A percentile compares a stretch with the other conserved stretches of the same genome.
Conservation (phyloP, 92 coral and sea anemone species). For the Parazoanthus atlanticus region DNA sequence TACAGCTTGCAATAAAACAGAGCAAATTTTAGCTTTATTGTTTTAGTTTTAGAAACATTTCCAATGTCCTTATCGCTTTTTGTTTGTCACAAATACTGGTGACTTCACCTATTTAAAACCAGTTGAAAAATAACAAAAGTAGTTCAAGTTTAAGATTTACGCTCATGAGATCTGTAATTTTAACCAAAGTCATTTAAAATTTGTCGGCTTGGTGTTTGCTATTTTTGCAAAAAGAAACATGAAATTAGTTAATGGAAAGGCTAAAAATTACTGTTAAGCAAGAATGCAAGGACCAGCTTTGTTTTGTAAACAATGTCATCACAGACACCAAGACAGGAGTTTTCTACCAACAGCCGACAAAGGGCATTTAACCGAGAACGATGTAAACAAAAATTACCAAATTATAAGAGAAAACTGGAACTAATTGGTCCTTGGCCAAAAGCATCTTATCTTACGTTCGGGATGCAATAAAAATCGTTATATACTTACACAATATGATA, state of each 20-base stretch:
- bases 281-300: conserved; percentile 14
- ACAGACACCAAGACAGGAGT: not conserved
- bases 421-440: not conserved
- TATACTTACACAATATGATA: no score
- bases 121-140: not conserved
- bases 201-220: not conserved
- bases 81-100: not conserved
- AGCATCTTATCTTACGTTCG: not conserved
- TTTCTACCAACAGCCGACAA: not conserved
- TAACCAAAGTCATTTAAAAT: not conserved
- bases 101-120: conserved; percentile 9
- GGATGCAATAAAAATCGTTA: not conserved
- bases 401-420: not conserved
- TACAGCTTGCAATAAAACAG: not conserved
- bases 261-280: not conserved
- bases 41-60: not conserved
- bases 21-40: not conserved
- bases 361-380: not conserved
- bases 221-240: not conserved
- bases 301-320: not conserved
- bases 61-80: not conserved
- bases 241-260: not conserved
- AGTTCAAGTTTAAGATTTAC: not conserved
- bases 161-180: not conserved
- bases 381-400: not conserved